phyloP scores from a whole-genome alignment of 2,888 invertebrate genomes.

The Eulithis prunata region DNA sequence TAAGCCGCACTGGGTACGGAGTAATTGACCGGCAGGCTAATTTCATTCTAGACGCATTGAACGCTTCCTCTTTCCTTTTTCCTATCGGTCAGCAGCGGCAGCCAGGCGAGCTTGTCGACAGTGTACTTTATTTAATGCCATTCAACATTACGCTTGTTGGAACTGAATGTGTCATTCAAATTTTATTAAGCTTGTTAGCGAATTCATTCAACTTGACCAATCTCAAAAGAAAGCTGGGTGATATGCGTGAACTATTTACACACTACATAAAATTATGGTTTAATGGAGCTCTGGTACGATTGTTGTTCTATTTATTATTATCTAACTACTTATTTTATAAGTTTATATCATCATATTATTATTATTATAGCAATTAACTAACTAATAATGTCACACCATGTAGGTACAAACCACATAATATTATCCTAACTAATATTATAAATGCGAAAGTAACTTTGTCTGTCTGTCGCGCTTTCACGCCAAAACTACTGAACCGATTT shows the following conservation, averaged over 20 bases:
- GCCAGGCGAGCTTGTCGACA: slow-evolving; percentile 61
- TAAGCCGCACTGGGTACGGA: slow-evolving; percentile 74
- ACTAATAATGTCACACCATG: no score
- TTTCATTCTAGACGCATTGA: slow-evolving; percentile 81
- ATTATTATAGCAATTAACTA: no score
- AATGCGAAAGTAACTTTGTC: no score
- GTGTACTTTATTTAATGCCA: slow-evolving; percentile 30
- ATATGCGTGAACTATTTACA: neutral
- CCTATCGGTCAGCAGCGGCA: slow-evolving; percentile 80
- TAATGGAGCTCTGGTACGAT: no score
- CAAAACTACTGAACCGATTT: no score
- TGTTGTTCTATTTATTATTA: no score
- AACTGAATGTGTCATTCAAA: slow-evolving; percentile 17
- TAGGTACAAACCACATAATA: no score
- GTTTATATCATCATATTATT: no score
- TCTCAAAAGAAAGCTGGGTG: neutral
- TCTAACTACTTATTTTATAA: no score
- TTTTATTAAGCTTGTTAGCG: slow-evolving; percentile 9
- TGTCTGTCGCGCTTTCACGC: no score
- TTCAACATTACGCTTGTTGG: slow-evolving; percentile 20
- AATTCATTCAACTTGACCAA: slow-evolving; percentile 10
- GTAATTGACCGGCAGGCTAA: slow-evolving; percentile 83
- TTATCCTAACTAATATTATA: no score
- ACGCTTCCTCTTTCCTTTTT: slow-evolving; percentile 84
- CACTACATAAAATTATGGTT: neutral